Conservation (phyloP, 2,113 vertebrate species). For the Sinosuthora webbiana region DNA sequence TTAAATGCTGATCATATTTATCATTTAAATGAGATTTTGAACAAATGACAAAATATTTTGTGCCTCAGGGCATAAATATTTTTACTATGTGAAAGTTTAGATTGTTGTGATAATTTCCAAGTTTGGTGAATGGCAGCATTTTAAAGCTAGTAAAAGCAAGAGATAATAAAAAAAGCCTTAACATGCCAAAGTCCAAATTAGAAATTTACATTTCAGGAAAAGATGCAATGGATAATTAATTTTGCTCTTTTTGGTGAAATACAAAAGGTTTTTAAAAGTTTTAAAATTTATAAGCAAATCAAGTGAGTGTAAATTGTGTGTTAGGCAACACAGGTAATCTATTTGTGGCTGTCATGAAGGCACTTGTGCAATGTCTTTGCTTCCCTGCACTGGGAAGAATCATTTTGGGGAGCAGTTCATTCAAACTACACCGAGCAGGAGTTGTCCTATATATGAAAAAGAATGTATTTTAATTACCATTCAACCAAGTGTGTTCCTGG, state of each 20-base stretch:
- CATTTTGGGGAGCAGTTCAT: not conserved
- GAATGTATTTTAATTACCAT: not conserved
- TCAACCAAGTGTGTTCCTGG: not conserved
- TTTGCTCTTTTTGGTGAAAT: not conserved
- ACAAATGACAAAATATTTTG: constrained; percentile 70
- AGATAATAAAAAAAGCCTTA: not conserved
- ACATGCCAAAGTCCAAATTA: not conserved
- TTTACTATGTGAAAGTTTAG: constrained; percentile 39
- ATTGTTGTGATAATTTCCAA: constrained; percentile 47
- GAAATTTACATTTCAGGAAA: not conserved
- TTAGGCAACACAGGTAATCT: not conserved
- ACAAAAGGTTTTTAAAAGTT: not conserved
- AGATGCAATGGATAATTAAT: not conserved
- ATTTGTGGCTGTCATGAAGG: not conserved
- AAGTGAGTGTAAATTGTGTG: not conserved
- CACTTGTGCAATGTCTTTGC: not conserved
- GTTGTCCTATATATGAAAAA: not conserved
- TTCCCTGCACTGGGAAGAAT: not conserved
- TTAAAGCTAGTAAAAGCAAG: not conserved
- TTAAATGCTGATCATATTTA: constrained; percentile 64
- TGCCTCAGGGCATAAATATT: constrained; percentile 55
- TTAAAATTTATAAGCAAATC: not conserved
- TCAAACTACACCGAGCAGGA: not conserved
- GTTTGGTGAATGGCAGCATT: constrained; percentile 35
- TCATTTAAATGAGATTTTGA: constrained; percentile 63